Evolutionary conservation across 2,113 vertebrate genomes (phyloP), one percentile per base, ranked within the genome.

Genomic region (Malurus alboscapulatus): DNA sequence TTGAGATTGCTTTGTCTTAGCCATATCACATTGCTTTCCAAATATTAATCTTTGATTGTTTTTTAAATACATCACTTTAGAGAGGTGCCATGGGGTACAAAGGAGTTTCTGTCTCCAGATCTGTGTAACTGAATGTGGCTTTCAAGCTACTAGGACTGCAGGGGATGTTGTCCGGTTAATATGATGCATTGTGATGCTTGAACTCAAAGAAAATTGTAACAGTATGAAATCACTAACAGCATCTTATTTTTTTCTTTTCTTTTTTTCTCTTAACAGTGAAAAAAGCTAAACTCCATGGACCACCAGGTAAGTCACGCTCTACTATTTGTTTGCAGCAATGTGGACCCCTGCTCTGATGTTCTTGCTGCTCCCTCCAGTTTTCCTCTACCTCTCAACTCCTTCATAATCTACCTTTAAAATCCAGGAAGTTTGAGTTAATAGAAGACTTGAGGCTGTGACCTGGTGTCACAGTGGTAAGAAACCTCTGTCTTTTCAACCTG

Each of bases 251-350:
- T 62, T 38, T 94, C 32, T 66, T 79, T 66, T 90, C 25, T 22
- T 9, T 53, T 42, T 88, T 76, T 95, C 17, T 95, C n/a, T 95
- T 84, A 95, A 20, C 96, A 98, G 98, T 98, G 63, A 98, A 98
- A 90, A 98, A 97, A 96, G 98, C 98, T 88, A 98, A 97, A 88
- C 97, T 98, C 63, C 98, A 98, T 61, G 98, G 98, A 83, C 96
- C 98, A 40, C 97, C 98, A 97, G 98, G 98, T 98, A 96, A 97
- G 98, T 50, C 16, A 10, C n/a, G 6, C 11, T 71, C 86, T 96
- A 7, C 29, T 61, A 14, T 48, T 94, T 62, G 10, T 69, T 78
- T 9, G 3, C 19, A 58, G 54, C 20, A 22, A 1, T 24, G 5
- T 10, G n/a, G 16, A 54, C 17, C n/a, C 13, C 7, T 45, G 15